phyloP scores from a whole-genome alignment of 1,140 invertebrate genomes.

The Adelges cooleyi region DNA sequence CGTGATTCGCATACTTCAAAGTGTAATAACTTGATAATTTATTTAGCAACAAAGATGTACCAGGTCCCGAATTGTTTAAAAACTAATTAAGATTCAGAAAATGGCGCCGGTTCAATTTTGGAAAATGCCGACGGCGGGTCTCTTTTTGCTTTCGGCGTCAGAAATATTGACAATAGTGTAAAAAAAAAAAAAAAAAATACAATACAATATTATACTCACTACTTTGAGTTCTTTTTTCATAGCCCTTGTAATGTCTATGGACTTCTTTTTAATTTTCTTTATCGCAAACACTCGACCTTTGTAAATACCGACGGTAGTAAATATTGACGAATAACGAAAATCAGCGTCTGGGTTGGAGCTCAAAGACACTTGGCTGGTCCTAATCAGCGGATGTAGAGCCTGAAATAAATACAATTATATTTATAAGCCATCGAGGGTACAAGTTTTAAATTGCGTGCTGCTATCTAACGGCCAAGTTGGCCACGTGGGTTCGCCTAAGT shows the following conservation, averaged over 20 bases:
- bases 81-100: no score
- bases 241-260: constrained; percentile 75
- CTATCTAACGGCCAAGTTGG: background rate
- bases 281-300: constrained; percentile 75
- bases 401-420: no score
- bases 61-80: no score
- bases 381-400: constrained; percentile 38
- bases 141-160: no score
- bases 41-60: no score
- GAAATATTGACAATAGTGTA: background rate
- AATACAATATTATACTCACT: no score
- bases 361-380: constrained; percentile 73
- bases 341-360: constrained; percentile 75
- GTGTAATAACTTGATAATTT: no score
- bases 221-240: constrained; percentile 94
- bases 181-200: background rate
- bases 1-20: no score
- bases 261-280: constrained; percentile 71
- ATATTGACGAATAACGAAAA: constrained; percentile 73
- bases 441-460: background rate
- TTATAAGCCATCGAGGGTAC: no score
- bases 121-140: no score
- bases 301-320: constrained; percentile 79
- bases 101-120: no score
- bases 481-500: background rate